Percentiles rank a stretch among this genome's conserved stretches.
Conservation (phyloP, 2,888 invertebrate species). For the Timema podura region DNA sequence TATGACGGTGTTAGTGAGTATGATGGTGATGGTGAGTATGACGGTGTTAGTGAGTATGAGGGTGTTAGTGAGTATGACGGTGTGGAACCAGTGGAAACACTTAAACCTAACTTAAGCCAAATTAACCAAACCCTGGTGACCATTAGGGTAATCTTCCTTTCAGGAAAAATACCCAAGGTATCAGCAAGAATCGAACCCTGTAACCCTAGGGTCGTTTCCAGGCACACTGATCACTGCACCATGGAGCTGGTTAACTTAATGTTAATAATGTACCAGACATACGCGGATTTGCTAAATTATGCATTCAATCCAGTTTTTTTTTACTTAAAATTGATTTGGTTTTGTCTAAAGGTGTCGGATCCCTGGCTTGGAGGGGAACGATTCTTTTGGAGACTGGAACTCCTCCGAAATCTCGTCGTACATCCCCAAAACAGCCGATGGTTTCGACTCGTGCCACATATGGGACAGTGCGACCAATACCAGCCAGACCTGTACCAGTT, state of each 20-base stretch:
- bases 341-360: slow-evolving; percentile 55
- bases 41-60: too few species aligned
- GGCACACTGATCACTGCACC: background rate
- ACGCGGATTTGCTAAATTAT: too few species aligned
- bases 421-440: slow-evolving; percentile 58
- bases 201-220: background rate
- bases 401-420: slow-evolving; percentile 47
- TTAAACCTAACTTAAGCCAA: too few species aligned
- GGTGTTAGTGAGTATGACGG: too few species aligned
- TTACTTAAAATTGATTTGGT: slow-evolving; percentile 18
- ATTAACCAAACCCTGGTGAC: too few species aligned
- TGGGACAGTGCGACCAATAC: slow-evolving; percentile 49
- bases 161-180: too few species aligned
- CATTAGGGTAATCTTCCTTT: too few species aligned
- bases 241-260: background rate
- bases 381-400: slow-evolving; percentile 42
- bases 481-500: slow-evolving; percentile 50
- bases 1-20: too few species aligned
- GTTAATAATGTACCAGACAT: too few species aligned
- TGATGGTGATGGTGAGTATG: too few species aligned
- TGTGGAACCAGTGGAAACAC: too few species aligned
- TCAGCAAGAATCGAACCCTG: background rate
- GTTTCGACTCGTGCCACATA: slow-evolving; percentile 63
- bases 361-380: slow-evolving; percentile 52
- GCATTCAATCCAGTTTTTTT: slow-evolving; percentile 8